Evolutionary conservation across 2,797 vertebrate species (phyloP).

Genomic region (Lates japonicus): DNA sequence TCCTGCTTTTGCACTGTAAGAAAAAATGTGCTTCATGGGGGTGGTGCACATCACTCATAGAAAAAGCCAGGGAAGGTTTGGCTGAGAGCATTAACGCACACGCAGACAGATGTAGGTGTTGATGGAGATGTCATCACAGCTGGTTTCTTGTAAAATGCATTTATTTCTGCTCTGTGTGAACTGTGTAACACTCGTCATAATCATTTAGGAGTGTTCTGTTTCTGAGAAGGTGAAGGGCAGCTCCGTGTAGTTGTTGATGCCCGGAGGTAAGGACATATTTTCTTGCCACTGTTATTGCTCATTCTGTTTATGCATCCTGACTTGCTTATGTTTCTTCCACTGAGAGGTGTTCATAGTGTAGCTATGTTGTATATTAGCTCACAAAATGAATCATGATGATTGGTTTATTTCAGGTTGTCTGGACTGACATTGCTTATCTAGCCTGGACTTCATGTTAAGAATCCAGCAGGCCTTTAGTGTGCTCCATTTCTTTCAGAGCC

Average conservation of each 20-base stretch:
- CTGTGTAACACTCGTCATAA: neutral
- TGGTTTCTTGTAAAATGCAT: slow-evolving; percentile 23
- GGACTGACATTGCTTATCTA: neutral
- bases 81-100: neutral
- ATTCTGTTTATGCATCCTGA: neutral
- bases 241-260: neutral
- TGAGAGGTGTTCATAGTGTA: neutral
- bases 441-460: slow-evolving; percentile 11
- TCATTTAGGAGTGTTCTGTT: neutral
- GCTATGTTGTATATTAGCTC: neutral
- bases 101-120: slow-evolving; percentile 23
- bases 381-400: neutral
- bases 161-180: slow-evolving; percentile 17
- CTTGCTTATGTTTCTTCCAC: neutral
- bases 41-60: neutral
- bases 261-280: neutral
- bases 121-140: slow-evolving; percentile 24
- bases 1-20: slow-evolving; percentile 12
- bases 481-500: slow-evolving; percentile 8
- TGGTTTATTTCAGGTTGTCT: neutral
- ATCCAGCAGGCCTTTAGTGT: slow-evolving; percentile 4
- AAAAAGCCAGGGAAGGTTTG: neutral
- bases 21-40: neutral
- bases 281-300: neutral
- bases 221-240: neutral